These are phyloP conservation scores for Yponomeuta evonymella DNA, from an alignment of 2,888 invertebrate species.

Conservation along the genomic window DNA sequence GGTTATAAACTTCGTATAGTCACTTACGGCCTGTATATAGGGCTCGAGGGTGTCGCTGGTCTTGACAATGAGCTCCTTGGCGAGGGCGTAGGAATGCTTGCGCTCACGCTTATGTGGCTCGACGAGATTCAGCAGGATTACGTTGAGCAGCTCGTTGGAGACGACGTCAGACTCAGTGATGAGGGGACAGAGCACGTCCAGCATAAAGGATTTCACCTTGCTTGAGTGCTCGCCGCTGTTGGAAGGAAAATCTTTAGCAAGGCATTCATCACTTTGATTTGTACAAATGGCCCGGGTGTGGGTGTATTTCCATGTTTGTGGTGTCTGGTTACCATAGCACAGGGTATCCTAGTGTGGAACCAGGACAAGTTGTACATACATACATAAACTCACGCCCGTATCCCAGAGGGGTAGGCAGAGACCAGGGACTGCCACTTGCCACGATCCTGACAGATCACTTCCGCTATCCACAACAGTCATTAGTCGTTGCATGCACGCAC, in stretches of 20 bases:
- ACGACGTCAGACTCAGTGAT: constrained; percentile 97
- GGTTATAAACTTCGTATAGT: background rate
- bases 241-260: background rate
- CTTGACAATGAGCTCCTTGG: constrained; percentile 93
- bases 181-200: constrained; percentile 95
- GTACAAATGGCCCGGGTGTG: too few relatives aligned
- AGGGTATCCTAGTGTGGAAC: too few relatives aligned
- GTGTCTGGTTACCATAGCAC: too few relatives aligned
- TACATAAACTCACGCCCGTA: too few relatives aligned
- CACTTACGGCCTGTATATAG: constrained; percentile 92
- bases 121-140: constrained; percentile 94
- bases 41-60: constrained; percentile 95
- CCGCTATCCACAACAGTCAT: too few relatives aligned
- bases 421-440: too few relatives aligned
- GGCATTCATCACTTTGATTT: background rate
- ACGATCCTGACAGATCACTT: too few relatives aligned
- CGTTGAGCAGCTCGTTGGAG: constrained; percentile 94
- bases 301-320: too few relatives aligned
- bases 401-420: too few relatives aligned
- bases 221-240: constrained; percentile 95
- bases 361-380: too few relatives aligned
- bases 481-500: too few relatives aligned
- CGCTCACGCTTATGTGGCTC: constrained; percentile 94
- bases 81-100: constrained; percentile 92
- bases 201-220: constrained; percentile 97